phyloP scores from a whole-genome alignment of 1,140 invertebrate genomes.

The Hypsibius dujardini region DNA sequence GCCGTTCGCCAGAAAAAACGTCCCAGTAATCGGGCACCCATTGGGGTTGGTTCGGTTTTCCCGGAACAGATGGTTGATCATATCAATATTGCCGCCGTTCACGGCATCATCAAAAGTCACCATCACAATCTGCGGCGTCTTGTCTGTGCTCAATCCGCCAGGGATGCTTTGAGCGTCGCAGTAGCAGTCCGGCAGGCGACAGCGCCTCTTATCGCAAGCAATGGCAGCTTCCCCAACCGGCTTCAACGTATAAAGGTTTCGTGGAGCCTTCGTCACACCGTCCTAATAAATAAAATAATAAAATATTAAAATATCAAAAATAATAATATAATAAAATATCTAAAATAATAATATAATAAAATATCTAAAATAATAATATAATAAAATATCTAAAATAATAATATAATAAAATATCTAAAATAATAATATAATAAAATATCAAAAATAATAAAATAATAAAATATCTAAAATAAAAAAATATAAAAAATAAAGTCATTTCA shows the following conservation, averaged over 20 bases:
- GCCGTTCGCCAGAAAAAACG: slow-evolving; percentile 61
- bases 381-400: no score
- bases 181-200: slow-evolving; percentile 4
- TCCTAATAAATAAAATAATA: no score
- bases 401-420: no score
- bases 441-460: no score
- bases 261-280: not conserved
- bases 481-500: no score
- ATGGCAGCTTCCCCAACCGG: not conserved
- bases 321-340: no score
- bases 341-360: no score
- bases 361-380: no score
- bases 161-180: not conserved
- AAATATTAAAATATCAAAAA: no score
- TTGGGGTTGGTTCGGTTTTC: slow-evolving; percentile 24
- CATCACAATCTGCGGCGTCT: slow-evolving; percentile 65
- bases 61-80: slow-evolving; percentile 47
- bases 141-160: slow-evolving; percentile 45
- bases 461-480: no score
- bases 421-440: no score
- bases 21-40: slow-evolving; percentile 42
- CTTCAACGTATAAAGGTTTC: not conserved
- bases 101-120: slow-evolving; percentile 61
- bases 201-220: not conserved
- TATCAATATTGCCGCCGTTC: slow-evolving; percentile 76